Base-by-base conservation (phyloP, 2,113 vertebrate genomes). In the Ciconia maguari region DNA sequence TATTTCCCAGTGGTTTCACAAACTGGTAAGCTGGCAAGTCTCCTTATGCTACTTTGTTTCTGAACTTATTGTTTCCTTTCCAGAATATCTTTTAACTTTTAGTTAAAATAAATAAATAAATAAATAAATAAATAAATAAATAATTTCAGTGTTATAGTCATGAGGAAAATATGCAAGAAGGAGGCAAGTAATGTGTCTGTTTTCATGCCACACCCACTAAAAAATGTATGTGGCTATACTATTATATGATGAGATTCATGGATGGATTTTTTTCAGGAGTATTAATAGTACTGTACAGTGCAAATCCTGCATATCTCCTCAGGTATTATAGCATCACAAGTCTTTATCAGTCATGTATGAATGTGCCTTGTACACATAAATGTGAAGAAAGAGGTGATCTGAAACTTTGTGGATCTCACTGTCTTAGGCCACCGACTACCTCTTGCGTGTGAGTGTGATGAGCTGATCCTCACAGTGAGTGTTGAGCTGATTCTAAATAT, bases 181-280 rank as follows among this genome's bases (percentile, higher is more conserved):
- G 19, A 57, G 20, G 13, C 36, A 51, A 51, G 29, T 41, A 72
- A 22, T n/a, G 16, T 62, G 17, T 13, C 29, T 36, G 10, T n/a
- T 88, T 90, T 75, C 10, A 10, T 76, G 48, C 8, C 26, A 34
- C 10, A 21, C 4, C 2, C 27, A 34, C 4, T 58, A 84, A 80
- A 89, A 76, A 65, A 22, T 3, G 3, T 0, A 34, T 6, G 5
- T 52, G 15, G 2, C 7, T 82, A 0, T 42, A 51, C 34, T 32
- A 13, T 34, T 66, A 24, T 41, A 34, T 13, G 0, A 30, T 54
- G 17, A 93, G 11, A 60, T 68, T 18, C 29, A 54, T 4, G 7
- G 29, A 41, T 49, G 10, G 5, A 3, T 44, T 62, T 66, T 79
- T 87, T 78, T 66, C 25, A 48, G 32, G 4, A 48, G 3, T n/a